Evolutionary conservation across 2,888 invertebrate genomes (phyloP).

Genomic region (Eucriotettix oculatus): DNA sequence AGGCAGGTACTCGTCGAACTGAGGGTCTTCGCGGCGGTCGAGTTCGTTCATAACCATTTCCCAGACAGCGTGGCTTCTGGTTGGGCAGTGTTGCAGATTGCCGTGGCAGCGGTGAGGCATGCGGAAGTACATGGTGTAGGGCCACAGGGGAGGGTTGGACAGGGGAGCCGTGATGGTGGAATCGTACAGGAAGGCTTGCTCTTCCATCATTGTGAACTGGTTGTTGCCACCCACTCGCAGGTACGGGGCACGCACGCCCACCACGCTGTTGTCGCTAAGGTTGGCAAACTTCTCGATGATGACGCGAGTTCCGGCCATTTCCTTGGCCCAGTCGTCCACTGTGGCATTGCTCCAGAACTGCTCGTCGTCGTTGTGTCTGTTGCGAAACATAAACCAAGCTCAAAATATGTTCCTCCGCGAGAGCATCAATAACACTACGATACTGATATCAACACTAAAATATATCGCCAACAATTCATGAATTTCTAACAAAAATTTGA

Average conservation of each 20-base stretch:
- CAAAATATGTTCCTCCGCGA: too few relatives aligned
- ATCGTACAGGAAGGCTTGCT: slow-evolving; percentile 87
- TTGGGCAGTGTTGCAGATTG: slow-evolving; percentile 79
- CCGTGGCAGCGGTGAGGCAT: slow-evolving; percentile 92
- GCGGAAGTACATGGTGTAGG: slow-evolving; percentile 94
- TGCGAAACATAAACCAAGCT: too few relatives aligned
- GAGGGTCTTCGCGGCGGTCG: slow-evolving; percentile 80
- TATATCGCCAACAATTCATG: too few relatives aligned
- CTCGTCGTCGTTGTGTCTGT: slow-evolving; percentile 78
- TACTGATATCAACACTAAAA: too few relatives aligned
- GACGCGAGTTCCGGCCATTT: slow-evolving; percentile 87
- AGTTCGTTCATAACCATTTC: slow-evolving; percentile 93
- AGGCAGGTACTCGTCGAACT: slow-evolving; percentile 73
- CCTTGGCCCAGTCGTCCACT: slow-evolving; percentile 85
- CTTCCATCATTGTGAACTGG: slow-evolving; percentile 95
- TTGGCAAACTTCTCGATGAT: slow-evolving; percentile 81
- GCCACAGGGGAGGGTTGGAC: slow-evolving; percentile 88
- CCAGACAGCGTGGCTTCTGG: slow-evolving; percentile 86
- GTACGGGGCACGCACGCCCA: slow-evolving; percentile 80
- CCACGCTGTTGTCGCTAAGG: slow-evolving; percentile 78
- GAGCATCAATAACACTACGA: too few relatives aligned
- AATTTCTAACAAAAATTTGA: too few relatives aligned
- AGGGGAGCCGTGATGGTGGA: slow-evolving; percentile 86
- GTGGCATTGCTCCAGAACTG: slow-evolving; percentile 86
- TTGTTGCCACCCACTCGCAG: slow-evolving; percentile 85